A percentile compares a stretch with the other conserved stretches of the same genome.
Evolutionary conservation across 2,113 vertebrate species (phyloP).

Genomic region (Emberiza fucata): DNA sequence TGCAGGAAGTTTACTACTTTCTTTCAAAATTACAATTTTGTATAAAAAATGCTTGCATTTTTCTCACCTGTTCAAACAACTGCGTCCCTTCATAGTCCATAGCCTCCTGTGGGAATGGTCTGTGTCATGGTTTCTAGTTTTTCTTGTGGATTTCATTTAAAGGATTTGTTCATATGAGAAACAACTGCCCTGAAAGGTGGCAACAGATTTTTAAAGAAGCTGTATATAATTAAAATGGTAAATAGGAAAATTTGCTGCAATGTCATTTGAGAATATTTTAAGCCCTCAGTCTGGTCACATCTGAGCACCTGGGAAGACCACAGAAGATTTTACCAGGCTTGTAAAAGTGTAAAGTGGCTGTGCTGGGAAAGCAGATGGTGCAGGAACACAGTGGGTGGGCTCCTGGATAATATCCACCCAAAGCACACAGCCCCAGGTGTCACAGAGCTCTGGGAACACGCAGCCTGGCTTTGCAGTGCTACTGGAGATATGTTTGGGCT

Average conservation of each 20-base stretch:
- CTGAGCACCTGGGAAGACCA: background rate
- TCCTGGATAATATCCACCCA: background rate
- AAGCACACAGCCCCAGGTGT: background rate
- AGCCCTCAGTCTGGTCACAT: background rate
- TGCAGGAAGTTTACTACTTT: background rate
- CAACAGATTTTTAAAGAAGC: background rate
- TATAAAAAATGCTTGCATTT: background rate
- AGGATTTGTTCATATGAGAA: background rate
- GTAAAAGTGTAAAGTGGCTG: background rate
- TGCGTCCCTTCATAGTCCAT: background rate
- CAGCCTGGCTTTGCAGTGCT: background rate
- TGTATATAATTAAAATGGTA: background rate
- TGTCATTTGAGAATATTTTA: background rate
- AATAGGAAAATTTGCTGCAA: background rate
- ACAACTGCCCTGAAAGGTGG: background rate
- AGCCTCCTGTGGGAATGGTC: background rate
- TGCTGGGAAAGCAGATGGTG: slow-evolving; percentile 5
- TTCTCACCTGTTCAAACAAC: background rate
- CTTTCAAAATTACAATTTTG: background rate
- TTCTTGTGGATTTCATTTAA: background rate
- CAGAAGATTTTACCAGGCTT: background rate
- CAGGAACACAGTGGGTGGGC: background rate
- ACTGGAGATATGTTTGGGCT: background rate
- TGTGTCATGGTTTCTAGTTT: background rate
- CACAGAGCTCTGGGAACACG: background rate